phyloP scores from a whole-genome alignment of 2,797 vertebrate genomes.

The Fundulus diaphanus region DNA sequence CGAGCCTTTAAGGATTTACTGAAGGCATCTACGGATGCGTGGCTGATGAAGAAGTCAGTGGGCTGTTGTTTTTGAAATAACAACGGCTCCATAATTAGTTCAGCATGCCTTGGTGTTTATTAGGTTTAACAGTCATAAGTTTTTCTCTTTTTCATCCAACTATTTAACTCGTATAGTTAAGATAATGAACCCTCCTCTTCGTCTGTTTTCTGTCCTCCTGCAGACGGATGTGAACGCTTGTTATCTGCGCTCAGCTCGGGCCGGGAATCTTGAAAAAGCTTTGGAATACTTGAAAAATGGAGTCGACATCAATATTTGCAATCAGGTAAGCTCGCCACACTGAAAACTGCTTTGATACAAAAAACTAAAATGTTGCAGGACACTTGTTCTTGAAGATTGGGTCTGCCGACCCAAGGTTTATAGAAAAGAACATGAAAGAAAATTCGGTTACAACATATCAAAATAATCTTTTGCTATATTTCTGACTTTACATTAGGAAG shows the following conservation, averaged over 20 bases:
- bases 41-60: conserved; percentile 9
- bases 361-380: neutral
- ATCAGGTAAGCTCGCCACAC: conserved; percentile 85
- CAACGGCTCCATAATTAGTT: neutral
- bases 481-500: too few relatives aligned
- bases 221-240: conserved; percentile 96
- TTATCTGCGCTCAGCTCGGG: conserved; percentile 94
- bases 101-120: neutral
- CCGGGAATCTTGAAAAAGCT: conserved; percentile 96
- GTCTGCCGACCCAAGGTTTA: too few relatives aligned
- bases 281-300: conserved; percentile 97
- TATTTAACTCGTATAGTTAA: neutral
- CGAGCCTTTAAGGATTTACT: conserved; percentile 26
- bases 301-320: conserved; percentile 98
- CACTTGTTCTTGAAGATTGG: too few relatives aligned
- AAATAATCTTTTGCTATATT: too few relatives aligned
- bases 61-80: neutral
- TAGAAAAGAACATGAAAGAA: too few relatives aligned
- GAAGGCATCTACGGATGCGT: conserved; percentile 35
- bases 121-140: neutral
- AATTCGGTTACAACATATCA: too few relatives aligned
- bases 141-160: neutral
- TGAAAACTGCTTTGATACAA: neutral
- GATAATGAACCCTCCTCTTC: neutral
- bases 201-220: conserved; percentile 19